phyloP scores from a whole-genome alignment of 2,888 invertebrate species.

The Notodonta ziczac region DNA sequence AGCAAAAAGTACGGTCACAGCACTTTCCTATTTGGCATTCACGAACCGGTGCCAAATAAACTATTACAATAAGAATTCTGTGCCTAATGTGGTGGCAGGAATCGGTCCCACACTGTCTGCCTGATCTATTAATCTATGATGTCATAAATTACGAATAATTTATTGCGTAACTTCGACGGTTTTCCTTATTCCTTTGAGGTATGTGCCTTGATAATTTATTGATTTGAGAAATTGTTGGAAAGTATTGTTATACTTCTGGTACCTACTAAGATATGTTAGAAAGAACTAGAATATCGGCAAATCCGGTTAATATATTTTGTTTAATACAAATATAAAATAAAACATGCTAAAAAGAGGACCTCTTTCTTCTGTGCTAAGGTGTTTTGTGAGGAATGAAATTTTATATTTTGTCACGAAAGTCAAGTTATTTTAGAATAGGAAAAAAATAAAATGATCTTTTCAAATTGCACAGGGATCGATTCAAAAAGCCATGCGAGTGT shows the following conservation, averaged over 20 bases:
- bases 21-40: slow-evolving; percentile 80
- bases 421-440: not conserved
- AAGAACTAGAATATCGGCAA: no score
- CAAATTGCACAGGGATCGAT: not conserved
- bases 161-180: slow-evolving; percentile 30
- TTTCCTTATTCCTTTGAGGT: slow-evolving; percentile 16
- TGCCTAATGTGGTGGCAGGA: slow-evolving; percentile 54
- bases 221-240: not conserved
- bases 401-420: not conserved
- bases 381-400: not conserved
- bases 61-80: slow-evolving; percentile 76
- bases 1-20: slow-evolving; percentile 64
- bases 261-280: no score
- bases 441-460: not conserved
- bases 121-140: slow-evolving; percentile 63
- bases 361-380: no score
- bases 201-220: slow-evolving; percentile 1
- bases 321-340: no score
- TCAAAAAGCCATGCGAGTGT: not conserved
- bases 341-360: no score
- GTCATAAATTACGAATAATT: slow-evolving; percentile 55
- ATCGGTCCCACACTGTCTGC: slow-evolving; percentile 77
- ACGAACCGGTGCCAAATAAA: slow-evolving; percentile 75
- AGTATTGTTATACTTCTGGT: no score
- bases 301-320: no score